Percentiles rank a stretch among this genome's conserved stretches.
Conservation (phyloP, 2,888 invertebrate species). For the Melikaiella ostensackeni region DNA sequence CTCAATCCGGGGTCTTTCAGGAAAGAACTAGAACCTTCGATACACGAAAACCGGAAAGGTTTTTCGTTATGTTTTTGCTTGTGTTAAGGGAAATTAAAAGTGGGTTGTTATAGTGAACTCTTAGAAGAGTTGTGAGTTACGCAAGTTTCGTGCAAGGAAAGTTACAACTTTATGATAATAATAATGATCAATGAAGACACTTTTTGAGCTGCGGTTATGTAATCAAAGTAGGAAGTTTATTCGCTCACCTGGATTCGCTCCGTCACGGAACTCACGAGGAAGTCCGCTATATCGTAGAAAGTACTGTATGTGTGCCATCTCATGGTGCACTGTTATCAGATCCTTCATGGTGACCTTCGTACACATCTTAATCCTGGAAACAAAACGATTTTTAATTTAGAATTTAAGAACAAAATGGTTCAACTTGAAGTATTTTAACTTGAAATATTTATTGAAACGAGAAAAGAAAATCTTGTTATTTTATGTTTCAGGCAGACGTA, state of each 20-base stretch:
- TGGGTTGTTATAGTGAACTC: neutral
- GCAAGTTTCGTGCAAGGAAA: constrained; percentile 18
- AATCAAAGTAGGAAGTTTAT: constrained; percentile 41
- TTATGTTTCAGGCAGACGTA: too few species aligned
- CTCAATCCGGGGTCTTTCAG: neutral
- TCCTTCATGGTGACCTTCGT: constrained; percentile 91
- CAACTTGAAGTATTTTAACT: too few species aligned
- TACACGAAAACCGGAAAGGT: neutral
- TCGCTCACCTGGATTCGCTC: constrained; percentile 91
- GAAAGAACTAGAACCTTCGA: neutral
- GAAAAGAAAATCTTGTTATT: too few species aligned
- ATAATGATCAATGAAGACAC: constrained; percentile 27
- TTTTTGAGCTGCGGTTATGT: constrained; percentile 35
- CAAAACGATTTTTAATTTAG: neutral
- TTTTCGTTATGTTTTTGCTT: too few species aligned
- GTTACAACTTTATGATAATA: constrained; percentile 20
- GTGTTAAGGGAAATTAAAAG: neutral
- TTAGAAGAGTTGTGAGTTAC: constrained; percentile 7
- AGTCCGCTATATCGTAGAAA: constrained; percentile 90
- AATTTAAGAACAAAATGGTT: too few species aligned
- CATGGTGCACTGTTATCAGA: constrained; percentile 92
- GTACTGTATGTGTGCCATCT: constrained; percentile 95
- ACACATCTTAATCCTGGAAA: constrained; percentile 90
- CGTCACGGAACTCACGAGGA: constrained; percentile 92
- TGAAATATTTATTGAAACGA: too few species aligned